Conservation (phyloP, 2,113 vertebrate genomes). For the Ellobius talpinus region DNA sequence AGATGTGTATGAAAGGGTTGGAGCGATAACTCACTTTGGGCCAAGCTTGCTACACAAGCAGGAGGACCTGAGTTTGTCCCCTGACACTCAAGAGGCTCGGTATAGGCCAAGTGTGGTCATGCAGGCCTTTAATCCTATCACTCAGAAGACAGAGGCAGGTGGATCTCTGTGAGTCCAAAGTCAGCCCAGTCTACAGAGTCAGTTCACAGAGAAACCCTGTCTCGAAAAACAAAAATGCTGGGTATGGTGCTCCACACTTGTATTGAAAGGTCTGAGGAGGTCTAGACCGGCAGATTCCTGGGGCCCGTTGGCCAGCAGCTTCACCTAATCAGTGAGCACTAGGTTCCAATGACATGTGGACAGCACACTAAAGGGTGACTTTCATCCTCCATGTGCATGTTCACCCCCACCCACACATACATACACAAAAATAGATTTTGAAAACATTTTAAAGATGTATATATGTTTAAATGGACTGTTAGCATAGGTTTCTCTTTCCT, state of each 20-base stretch:
- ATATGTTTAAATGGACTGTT: not conserved
- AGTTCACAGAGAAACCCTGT: not conserved
- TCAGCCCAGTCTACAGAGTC: not conserved
- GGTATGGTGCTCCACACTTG: not conserved
- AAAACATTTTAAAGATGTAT: not conserved
- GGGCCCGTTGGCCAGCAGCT: not conserved
- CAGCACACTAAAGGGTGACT: not conserved
- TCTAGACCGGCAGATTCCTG: not conserved
- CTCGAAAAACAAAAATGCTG: not conserved
- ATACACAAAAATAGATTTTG: not conserved
- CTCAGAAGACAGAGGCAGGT: not conserved
- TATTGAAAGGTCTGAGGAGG: not conserved
- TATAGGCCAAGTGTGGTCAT: not conserved
- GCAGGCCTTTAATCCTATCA: not conserved
- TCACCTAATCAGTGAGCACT: not conserved
- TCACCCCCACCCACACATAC: not conserved
- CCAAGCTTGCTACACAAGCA: not conserved
- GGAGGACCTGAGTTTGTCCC: not conserved
- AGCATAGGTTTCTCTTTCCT: slow-evolving; percentile 29
- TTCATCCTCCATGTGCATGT: not conserved
- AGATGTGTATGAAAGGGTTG: not conserved
- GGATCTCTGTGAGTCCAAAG: not conserved
- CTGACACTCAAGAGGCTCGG: not conserved
- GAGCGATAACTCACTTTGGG: not conserved
- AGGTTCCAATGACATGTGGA: not conserved